A percentile compares a stretch with the other conserved stretches of the same genome.
phyloP scores from a whole-genome alignment of 2,797 vertebrate species.

The Antennarius maculatus region DNA sequence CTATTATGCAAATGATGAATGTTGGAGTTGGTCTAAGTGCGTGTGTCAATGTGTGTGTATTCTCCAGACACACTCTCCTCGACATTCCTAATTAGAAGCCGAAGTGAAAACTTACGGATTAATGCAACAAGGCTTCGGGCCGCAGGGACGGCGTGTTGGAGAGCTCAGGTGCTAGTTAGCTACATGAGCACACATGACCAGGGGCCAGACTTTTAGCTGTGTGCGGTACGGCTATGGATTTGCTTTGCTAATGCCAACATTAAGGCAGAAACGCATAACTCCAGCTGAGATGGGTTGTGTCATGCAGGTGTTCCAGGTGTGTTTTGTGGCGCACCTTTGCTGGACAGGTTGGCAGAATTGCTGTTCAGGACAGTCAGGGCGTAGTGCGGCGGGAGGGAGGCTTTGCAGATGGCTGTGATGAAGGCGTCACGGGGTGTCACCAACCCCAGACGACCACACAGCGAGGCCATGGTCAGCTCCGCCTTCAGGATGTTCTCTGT shows the following conservation, averaged over 20 bases:
- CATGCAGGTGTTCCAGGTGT: constrained; percentile 8
- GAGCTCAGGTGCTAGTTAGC: constrained; percentile 47
- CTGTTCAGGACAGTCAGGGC: constrained; percentile 93
- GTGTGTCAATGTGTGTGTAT: constrained; percentile 1
- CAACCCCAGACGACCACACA: constrained; percentile 93
- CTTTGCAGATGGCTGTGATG: constrained; percentile 98
- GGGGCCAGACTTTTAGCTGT: constrained; percentile 21
- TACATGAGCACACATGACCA: constrained; percentile 46
- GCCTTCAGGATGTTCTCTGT: constrained; percentile 99
- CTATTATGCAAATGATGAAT: constrained; percentile 62
- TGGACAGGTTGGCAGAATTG: constrained; percentile 85
- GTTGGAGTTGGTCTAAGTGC: constrained; percentile 47
- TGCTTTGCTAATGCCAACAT: constrained; percentile 7
- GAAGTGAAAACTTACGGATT: constrained; percentile 57
- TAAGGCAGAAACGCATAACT: constrained; percentile 13
- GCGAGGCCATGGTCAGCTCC: constrained; percentile 94
- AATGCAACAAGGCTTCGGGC: constrained; percentile 24
- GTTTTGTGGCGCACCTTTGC: constrained; percentile 83
- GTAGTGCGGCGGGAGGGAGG: constrained; percentile 96
- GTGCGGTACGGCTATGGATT: neutral
- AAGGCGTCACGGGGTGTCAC: constrained; percentile 98
- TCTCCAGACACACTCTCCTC: constrained; percentile 50
- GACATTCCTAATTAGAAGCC: constrained; percentile 60
- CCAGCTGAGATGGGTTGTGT: neutral
- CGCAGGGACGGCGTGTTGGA: constrained; percentile 28